Evolutionary conservation across 2,113 vertebrate species (phyloP).

Genomic region (Saguinus midas): DNA sequence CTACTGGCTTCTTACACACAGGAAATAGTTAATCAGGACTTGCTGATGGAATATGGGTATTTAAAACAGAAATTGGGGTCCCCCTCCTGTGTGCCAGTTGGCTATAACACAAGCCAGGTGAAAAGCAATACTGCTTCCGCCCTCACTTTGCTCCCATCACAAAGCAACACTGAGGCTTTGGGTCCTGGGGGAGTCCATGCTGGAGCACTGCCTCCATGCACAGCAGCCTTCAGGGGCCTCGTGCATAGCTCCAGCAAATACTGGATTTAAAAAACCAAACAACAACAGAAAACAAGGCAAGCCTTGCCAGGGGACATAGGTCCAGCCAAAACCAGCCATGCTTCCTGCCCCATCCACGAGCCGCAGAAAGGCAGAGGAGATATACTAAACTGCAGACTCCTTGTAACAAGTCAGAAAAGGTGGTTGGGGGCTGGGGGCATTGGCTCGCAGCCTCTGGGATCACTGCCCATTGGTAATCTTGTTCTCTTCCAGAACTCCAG

Average conservation of each 20-base stretch:
- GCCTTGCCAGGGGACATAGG: fast-evolving
- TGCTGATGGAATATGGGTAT: neutral
- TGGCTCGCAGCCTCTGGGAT: neutral
- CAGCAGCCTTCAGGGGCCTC: neutral
- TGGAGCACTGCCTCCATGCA: no score
- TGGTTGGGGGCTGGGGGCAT: fast-evolving
- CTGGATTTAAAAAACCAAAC: neutral
- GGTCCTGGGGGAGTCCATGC: neutral
- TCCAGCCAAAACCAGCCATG: neutral
- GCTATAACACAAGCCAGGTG: neutral
- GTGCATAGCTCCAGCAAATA: neutral
- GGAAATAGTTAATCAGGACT: neutral
- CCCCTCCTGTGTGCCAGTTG: neutral
- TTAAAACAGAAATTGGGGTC: neutral
- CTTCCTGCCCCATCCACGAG: neutral
- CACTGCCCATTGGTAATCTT: neutral
- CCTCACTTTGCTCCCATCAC: neutral
- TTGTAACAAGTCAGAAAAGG: neutral
- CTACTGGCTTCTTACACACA: neutral
- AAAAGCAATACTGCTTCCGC: fast-evolving
- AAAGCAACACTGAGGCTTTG: neutral
- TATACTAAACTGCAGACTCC: neutral
- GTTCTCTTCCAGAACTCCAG: neutral
- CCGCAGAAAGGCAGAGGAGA: fast-evolving
- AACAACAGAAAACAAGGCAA: no score